Conservation (phyloP, 2,888 invertebrate genomes). For the Philereme transversata region DNA sequence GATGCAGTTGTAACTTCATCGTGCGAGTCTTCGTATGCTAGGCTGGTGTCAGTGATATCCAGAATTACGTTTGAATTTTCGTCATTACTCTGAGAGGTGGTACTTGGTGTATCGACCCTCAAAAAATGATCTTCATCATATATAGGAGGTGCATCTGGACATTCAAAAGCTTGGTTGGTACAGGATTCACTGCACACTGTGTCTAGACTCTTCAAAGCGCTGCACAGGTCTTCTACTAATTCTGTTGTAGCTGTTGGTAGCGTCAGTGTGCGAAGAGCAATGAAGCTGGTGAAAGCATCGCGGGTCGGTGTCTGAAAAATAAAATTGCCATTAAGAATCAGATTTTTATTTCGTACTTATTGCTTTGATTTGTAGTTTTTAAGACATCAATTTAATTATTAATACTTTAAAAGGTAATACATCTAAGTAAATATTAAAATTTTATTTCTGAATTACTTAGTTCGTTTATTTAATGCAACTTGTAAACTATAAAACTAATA, state of each 20-base stretch:
- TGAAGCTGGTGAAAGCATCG: slow-evolving; percentile 64
- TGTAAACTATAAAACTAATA: neutral
- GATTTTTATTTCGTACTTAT: neutral
- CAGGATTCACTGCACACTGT: slow-evolving; percentile 67
- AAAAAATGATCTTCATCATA: slow-evolving; percentile 51
- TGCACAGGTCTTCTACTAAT: slow-evolving; percentile 63
- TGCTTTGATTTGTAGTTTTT: too few species aligned
- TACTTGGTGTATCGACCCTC: slow-evolving; percentile 63
- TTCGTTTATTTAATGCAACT: slow-evolving; percentile 8
- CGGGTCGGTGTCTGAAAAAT: slow-evolving; percentile 64
- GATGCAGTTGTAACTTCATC: slow-evolving; percentile 16
- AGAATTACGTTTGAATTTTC: slow-evolving; percentile 32
- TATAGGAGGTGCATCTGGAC: slow-evolving; percentile 54
- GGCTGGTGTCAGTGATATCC: slow-evolving; percentile 27
- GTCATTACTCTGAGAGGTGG: slow-evolving; percentile 48
- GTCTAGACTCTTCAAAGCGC: slow-evolving; percentile 56
- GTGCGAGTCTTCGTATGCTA: slow-evolving; percentile 25
- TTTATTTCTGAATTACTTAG: neutral
- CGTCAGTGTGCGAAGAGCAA: slow-evolving; percentile 60
- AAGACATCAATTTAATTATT: too few species aligned
- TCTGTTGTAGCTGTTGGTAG: slow-evolving; percentile 57
- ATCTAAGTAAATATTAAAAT: too few species aligned
- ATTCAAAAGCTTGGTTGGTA: slow-evolving; percentile 51
- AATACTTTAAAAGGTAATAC: too few species aligned
- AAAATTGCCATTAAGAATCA: neutral